phyloP scores from a whole-genome alignment of 1,140 invertebrate species.

The Globodera rostochiensis region DNA sequence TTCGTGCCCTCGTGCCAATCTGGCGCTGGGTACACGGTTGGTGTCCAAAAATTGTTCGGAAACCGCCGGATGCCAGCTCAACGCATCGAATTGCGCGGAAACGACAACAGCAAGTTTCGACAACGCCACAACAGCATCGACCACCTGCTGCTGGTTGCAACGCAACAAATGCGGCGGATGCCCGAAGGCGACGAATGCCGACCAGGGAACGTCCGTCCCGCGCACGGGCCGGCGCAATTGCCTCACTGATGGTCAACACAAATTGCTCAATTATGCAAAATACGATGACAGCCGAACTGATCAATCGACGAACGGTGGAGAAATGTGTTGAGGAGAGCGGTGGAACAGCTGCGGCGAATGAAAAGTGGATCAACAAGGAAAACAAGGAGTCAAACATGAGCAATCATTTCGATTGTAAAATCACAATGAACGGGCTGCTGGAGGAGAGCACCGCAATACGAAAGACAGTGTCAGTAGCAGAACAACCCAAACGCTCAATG shows the following conservation, averaged over 20 bases:
- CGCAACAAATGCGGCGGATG: background rate
- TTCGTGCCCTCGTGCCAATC: constrained; percentile 55
- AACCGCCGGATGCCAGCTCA: constrained; percentile 49
- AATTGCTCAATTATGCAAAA: constrained; percentile 15
- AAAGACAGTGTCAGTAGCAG: too few relatives aligned
- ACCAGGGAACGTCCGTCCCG: constrained; percentile 12
- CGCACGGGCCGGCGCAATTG: constrained; percentile 19
- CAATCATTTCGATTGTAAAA: too few relatives aligned
- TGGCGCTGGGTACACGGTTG: constrained; percentile 50
- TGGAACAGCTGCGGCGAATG: background rate
- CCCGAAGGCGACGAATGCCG: constrained; percentile 7
- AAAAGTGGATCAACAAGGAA: background rate
- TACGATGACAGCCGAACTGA: constrained; percentile 1
- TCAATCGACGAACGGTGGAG: background rate
- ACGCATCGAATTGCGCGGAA: constrained; percentile 29
- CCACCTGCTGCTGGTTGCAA: too few relatives aligned
- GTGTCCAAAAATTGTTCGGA: constrained; percentile 39
- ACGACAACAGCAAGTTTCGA: constrained; percentile 25
- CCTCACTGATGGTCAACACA: constrained; percentile 26
- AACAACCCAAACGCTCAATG: background rate
- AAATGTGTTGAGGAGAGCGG: background rate
- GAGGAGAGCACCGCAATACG: too few relatives aligned
- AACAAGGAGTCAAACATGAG: too few relatives aligned
- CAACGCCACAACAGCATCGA: constrained; percentile 8
- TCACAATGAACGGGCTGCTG: too few relatives aligned